Conservation (phyloP, 2,888 invertebrate species). For the Limulus polyphemus region DNA sequence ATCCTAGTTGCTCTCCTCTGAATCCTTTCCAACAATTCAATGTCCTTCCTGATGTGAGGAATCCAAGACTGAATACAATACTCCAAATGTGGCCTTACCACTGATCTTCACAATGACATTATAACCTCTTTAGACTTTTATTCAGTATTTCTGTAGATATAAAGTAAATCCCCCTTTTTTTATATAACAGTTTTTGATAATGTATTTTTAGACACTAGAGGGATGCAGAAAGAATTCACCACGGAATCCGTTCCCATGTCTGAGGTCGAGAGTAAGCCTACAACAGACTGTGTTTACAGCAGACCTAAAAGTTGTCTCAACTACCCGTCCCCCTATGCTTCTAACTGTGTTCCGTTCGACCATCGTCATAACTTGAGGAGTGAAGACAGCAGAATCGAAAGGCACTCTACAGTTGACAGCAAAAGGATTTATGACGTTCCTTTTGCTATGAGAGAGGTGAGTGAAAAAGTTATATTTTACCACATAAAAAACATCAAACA, state of each 20-base stretch:
- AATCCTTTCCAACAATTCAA: no score
- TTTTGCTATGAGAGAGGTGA: slow-evolving; percentile 20
- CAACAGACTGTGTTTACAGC: slow-evolving; percentile 8
- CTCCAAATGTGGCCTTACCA: no score
- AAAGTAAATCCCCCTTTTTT: no score
- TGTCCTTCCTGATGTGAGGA: no score
- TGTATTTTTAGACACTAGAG: slow-evolving; percentile 9
- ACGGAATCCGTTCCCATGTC: slow-evolving; percentile 19
- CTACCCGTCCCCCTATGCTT: slow-evolving; percentile 18
- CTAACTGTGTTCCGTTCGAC: slow-evolving; percentile 14
- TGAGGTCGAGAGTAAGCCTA: slow-evolving; percentile 14
- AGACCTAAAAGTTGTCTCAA: slow-evolving; percentile 14
- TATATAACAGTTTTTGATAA: background rate
- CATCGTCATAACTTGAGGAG: slow-evolving; percentile 15
- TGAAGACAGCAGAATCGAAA: slow-evolving; percentile 18
- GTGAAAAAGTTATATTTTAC: no score
- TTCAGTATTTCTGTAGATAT: no score
- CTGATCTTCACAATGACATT: no score
- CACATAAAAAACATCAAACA: no score
- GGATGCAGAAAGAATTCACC: slow-evolving; percentile 13
- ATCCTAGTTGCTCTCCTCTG: no score
- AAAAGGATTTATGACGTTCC: slow-evolving; percentile 20
- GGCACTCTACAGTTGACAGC: slow-evolving; percentile 11
- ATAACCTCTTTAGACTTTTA: no score
- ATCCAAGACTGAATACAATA: no score